These are phyloP conservation scores for Timema cristinae DNA, from an alignment of 2,888 invertebrate genomes.

Conservation along the genomic window DNA sequence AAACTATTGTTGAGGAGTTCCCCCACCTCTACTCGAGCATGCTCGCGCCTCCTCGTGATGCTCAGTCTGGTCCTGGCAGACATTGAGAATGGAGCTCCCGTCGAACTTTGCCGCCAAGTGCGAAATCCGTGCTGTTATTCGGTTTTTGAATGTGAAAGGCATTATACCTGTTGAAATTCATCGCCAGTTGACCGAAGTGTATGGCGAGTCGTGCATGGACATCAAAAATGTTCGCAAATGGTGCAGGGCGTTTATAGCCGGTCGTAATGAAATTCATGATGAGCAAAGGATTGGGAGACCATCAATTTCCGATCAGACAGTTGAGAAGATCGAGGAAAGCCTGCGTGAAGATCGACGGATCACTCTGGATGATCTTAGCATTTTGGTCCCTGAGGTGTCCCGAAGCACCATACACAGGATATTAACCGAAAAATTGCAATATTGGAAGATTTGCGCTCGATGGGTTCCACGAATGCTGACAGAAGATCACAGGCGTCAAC, in stretches of 20 bases:
- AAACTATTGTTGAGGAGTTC: no score
- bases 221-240: constrained; percentile 19
- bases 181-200: constrained; percentile 14
- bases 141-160: constrained; percentile 10
- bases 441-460: no score
- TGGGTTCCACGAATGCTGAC: no score
- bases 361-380: no score
- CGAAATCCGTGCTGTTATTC: constrained; percentile 18
- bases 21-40: no score
- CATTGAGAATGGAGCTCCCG: no score
- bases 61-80: no score
- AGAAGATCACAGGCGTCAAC: background rate
- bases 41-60: no score
- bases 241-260: constrained; percentile 13
- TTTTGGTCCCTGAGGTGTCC: no score
- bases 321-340: constrained; percentile 16
- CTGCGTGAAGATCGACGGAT: background rate
- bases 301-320: constrained; percentile 18
- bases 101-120: constrained; percentile 10
- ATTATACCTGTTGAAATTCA: constrained; percentile 16
- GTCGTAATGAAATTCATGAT: constrained; percentile 18
- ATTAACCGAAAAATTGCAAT: no score
- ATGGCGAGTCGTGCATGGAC: constrained; percentile 14
- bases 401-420: background rate
- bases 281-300: constrained; percentile 15